Base-by-base conservation (phyloP, 2,888 invertebrate species). In the Eueremaeus valkanovi region DNA sequence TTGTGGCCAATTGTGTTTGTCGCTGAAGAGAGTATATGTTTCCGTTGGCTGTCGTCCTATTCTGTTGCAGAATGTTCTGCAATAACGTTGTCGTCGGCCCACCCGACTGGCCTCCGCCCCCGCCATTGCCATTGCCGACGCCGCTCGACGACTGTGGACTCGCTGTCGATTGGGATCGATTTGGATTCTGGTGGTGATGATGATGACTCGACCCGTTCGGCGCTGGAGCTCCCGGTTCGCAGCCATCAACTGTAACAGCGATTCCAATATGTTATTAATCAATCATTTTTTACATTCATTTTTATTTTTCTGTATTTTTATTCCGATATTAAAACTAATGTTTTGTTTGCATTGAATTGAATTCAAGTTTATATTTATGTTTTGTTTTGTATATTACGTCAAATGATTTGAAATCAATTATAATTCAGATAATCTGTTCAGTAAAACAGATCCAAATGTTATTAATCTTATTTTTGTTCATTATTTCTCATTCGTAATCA, bases 1-100 rank as follows among this genome's bases (percentile, higher is more conserved):
- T 58, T 40, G 81, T 51, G 51, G 83, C 85, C 78, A 82, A 84
- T 63, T 74, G 74, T 40, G 63, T 24, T 49, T 63, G 61, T 49
- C 73, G 24, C 33, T 45, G 68, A 27, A 70, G 40, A 29, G 70
- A 70, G 70, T 70, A 70, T 70, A 70, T 40, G 45, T 70, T 70
- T 27, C 70, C 70, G 24, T 45, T 61, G 70, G 40, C 42, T 16
- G 63, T 36, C 70, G 75, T 42, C 21, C 75, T 18, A 18, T 42
- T 72, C 49, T 86, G 86, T 73, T 80, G 80, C 11, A 81, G 77
- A 36, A 81, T 80, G 33, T 79, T 80, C 73, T 80, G 81, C 18
- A 80, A 77, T n/a, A 81, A 75, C 6, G 80, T 80, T 42, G 80
- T 80, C 24, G 79, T 73, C 45, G 77, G 73, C 73, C 74, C 42